These are phyloP conservation scores for Benthosema pterotum DNA, from an alignment of 2,797 vertebrate species.

Conservation along the genomic window DNA sequence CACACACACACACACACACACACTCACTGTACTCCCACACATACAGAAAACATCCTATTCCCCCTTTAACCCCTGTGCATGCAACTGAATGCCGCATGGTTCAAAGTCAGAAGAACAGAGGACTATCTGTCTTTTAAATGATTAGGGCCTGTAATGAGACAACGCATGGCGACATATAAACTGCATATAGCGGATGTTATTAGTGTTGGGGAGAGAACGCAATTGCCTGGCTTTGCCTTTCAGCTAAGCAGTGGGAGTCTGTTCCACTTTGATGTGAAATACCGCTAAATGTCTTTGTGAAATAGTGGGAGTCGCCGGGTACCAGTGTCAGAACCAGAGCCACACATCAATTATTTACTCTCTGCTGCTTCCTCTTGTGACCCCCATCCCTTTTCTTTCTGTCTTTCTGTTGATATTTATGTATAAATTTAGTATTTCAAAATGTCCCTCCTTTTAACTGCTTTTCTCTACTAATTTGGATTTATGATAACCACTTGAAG, in stretches of 20 bases:
- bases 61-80: conserved; percentile 58
- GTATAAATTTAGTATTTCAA: too few relatives aligned
- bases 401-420: background rate
- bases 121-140: conserved; percentile 87
- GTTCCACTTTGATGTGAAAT: conserved; percentile 89
- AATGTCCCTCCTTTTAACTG: background rate
- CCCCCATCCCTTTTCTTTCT: conserved; percentile 9
- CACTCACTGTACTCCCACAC: conserved; percentile 6
- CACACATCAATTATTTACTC: conserved; percentile 88
- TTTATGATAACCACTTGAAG: too few relatives aligned
- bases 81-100: conserved; percentile 86
- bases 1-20: conserved; percentile 73
- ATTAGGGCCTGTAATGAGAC: conserved; percentile 87
- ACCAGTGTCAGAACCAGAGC: conserved; percentile 84
- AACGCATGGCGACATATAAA: conserved; percentile 90
- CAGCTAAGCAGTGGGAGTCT: conserved; percentile 84
- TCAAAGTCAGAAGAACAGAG: conserved; percentile 83
- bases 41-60: too few relatives aligned
- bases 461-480: background rate
- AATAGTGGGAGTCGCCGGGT: conserved; percentile 79
- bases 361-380: conserved; percentile 45
- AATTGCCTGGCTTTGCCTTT: conserved; percentile 83
- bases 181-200: conserved; percentile 91
- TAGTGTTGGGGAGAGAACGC: conserved; percentile 81
- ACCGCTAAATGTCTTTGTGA: conserved; percentile 92